phyloP scores from a whole-genome alignment of 2,113 vertebrate species.

The Microcebus lehilahytsara region DNA sequence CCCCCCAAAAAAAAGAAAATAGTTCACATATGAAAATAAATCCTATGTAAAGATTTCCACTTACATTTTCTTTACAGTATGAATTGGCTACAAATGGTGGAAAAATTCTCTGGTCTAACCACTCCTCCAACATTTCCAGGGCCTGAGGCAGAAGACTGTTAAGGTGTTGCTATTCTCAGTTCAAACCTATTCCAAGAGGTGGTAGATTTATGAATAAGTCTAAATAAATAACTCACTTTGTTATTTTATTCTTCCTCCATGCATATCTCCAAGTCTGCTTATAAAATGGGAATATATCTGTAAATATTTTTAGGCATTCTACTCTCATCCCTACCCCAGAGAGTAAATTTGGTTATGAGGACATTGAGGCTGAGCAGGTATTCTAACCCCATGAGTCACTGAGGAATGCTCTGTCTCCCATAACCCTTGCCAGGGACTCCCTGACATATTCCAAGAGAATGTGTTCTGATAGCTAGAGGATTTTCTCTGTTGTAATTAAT shows the following conservation, averaged over 20 bases:
- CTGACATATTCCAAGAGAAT: not conserved
- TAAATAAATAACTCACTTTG: not conserved
- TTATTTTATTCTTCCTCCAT: not conserved
- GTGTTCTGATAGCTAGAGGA: not conserved
- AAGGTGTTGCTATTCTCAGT: not conserved
- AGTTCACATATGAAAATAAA: not conserved
- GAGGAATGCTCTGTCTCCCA: not conserved
- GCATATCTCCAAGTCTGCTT: not conserved
- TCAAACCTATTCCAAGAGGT: not conserved
- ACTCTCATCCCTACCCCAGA: rapidly evolving
- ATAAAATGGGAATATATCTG: not conserved
- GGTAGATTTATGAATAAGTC: not conserved
- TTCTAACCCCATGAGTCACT: not conserved
- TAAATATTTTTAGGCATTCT: not conserved
- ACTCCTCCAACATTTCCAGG: not conserved
- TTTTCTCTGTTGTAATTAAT: not conserved
- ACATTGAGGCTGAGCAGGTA: not conserved
- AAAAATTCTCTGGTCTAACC: too few relatives aligned
- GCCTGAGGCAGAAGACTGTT: not conserved
- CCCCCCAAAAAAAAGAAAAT: too few relatives aligned
- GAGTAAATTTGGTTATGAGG: not conserved
- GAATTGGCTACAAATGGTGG: not conserved
- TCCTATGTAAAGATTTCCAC: not conserved
- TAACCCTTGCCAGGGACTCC: too few relatives aligned
- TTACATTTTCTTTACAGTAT: not conserved